These are phyloP conservation scores for Lobophora halterata DNA, from an alignment of 2,888 invertebrate genomes.

Conservation along the genomic window DNA sequence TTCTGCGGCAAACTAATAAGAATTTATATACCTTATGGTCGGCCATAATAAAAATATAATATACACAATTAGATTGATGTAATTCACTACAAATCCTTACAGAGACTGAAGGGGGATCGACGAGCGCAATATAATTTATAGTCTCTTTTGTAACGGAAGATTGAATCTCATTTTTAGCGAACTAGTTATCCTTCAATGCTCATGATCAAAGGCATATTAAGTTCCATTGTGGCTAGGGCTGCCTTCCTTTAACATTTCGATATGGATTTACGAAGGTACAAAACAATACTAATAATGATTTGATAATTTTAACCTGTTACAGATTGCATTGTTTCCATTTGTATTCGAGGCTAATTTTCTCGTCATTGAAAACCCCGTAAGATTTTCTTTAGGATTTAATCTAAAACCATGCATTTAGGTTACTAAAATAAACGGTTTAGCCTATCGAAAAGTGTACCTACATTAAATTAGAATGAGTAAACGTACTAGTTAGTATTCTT, in stretches of 20 bases:
- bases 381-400: too few species aligned
- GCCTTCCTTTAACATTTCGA: conserved; percentile 22
- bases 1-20: background rate
- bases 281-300: background rate
- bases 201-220: conserved; percentile 56
- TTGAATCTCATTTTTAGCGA: conserved; percentile 60
- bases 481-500: too few species aligned
- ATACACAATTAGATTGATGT: conserved; percentile 33
- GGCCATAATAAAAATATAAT: conserved; percentile 56
- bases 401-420: too few species aligned
- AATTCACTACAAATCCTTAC: conserved; percentile 36
- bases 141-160: conserved; percentile 57
- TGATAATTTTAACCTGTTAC: too few species aligned
- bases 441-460: too few species aligned
- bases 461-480: too few species aligned
- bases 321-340: too few species aligned
- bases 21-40: conserved; percentile 58
- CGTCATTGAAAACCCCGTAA: too few species aligned
- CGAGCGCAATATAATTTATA: conserved; percentile 59
- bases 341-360: too few species aligned
- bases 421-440: too few species aligned
- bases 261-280: background rate
- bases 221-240: conserved; percentile 52
- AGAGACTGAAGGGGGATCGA: conserved; percentile 58
- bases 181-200: conserved; percentile 66